Percentiles rank a stretch among this genome's conserved stretches.
phyloP scores from a whole-genome alignment of 2,113 vertebrate species.

The Sinocyclocheilus anophthalmus region DNA sequence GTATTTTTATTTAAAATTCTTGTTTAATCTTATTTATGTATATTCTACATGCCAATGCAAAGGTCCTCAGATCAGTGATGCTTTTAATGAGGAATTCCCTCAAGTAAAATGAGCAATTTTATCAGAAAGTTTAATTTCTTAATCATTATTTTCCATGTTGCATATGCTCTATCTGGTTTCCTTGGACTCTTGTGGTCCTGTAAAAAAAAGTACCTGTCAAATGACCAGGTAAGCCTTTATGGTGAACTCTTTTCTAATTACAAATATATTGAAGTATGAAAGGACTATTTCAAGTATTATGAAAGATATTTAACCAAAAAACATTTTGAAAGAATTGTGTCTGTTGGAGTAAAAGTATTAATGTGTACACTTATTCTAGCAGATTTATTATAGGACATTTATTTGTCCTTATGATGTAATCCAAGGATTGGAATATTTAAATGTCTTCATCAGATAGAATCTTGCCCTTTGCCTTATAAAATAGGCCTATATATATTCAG shows the following conservation, averaged over 20 bases:
- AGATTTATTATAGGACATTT: neutral
- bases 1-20: too few species aligned
- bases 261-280: neutral
- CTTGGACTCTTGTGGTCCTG: neutral
- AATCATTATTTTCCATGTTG: neutral
- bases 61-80: neutral
- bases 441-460: neutral
- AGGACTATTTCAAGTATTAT: neutral
- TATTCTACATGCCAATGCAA: constrained; percentile 9
- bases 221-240: neutral
- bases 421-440: neutral
- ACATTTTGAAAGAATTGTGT: neutral
- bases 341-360: neutral
- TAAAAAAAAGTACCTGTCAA: constrained; percentile 3
- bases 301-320: neutral
- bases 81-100: neutral
- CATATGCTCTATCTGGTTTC: neutral
- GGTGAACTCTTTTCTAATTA: neutral
- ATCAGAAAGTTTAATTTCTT: neutral
- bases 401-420: neutral
- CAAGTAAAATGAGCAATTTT: too few species aligned
- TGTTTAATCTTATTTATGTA: neutral
- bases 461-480: constrained; percentile 30
- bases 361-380: neutral
- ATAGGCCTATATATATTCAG: neutral